Percentiles rank a stretch among this genome's conserved stretches.
These are phyloP conservation scores for Chamaetylas fuelleborni DNA, from an alignment of 2,113 vertebrate species.

Conservation along the genomic window DNA sequence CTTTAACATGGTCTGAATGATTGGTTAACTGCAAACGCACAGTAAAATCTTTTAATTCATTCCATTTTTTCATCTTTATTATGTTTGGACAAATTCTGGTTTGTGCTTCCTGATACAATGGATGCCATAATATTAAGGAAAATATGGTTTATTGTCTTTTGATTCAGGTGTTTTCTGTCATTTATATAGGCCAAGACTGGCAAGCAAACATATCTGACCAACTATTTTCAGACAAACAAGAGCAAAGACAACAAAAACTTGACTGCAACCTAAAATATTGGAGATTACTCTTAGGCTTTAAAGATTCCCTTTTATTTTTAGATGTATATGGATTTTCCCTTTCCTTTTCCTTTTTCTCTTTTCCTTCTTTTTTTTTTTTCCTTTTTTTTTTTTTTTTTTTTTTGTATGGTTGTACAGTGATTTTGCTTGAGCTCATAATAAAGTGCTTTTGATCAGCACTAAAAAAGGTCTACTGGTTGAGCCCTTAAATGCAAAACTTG, in stretches of 20 bases:
- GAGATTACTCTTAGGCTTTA: conserved; percentile 41
- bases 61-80: not conserved
- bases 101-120: conserved; percentile 17
- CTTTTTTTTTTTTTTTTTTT: not conserved
- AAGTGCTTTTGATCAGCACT: conserved; percentile 69
- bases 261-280: conserved; percentile 31
- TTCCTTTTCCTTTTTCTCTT: not conserved
- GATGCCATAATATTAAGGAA: conserved; percentile 11
- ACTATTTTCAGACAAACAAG: conserved; percentile 44
- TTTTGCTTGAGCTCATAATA: conserved; percentile 50
- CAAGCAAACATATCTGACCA: conserved; percentile 44
- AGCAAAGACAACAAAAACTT: conserved; percentile 19
- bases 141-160: conserved; percentile 2
- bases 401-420: conserved; percentile 27
- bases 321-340: not conserved
- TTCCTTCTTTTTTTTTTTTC: not conserved
- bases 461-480: conserved; percentile 65
- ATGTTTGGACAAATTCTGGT: not conserved
- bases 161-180: conserved; percentile 50
- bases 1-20: not conserved
- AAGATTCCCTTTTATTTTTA: conserved; percentile 51
- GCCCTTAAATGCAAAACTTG: conserved; percentile 70
- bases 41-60: not conserved
- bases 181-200: conserved; percentile 17
- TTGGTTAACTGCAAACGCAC: not conserved